Base-by-base conservation (phyloP, 1,140 invertebrate genomes). In the Lepidurus packardi region DNA sequence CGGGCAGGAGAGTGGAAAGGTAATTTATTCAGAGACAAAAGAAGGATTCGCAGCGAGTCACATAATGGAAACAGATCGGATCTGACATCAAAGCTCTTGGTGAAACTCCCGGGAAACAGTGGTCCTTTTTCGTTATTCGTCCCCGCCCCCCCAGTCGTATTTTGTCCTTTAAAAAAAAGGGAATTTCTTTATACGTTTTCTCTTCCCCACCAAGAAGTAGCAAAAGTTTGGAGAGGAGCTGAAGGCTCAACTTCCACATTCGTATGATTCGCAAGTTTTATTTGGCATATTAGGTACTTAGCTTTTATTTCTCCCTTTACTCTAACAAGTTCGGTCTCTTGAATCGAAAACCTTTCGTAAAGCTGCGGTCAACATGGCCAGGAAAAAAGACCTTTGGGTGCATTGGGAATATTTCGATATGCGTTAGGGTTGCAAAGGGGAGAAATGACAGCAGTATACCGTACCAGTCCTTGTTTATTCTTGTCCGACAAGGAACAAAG, bases 1-100 rank as follows among this genome's bases (percentile, higher is more conserved):
- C 8, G 53, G 21, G 13, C 53, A 65, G 6, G 13, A 16, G 53
- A 65, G 34, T 34, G 34, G 34, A 65, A 65, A 65, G 53, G 53
- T 65, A 65, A 65, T 65, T 65, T 65, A 65, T 65, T 65, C 53
- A 65, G 53, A 21, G 53, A 65, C 53, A 65, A 65, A 65, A 65
- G 53, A 65, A 21, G 53, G 53, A n/a, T 65, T 65, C 53, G 21
- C 53, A 11, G 9, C 21, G 7, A 65, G 53, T 65, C 53, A 65
- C 53, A 65, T 65, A 65, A 65, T 65, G 53, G 9, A 65, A 65
- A 65, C 53, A 65, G 53, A 65, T 65, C 21, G 16, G n/a, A 21
- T 65, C n/a, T 65, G 53, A 65, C 53, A 65, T 65, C 53, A 65
- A 65, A 65, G 53, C 21, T 21, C 13, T 7, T 1, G 13, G 13